Evolutionary conservation across 2,888 invertebrate species (phyloP).

Genomic region (Nasonovia ribisnigri): DNA sequence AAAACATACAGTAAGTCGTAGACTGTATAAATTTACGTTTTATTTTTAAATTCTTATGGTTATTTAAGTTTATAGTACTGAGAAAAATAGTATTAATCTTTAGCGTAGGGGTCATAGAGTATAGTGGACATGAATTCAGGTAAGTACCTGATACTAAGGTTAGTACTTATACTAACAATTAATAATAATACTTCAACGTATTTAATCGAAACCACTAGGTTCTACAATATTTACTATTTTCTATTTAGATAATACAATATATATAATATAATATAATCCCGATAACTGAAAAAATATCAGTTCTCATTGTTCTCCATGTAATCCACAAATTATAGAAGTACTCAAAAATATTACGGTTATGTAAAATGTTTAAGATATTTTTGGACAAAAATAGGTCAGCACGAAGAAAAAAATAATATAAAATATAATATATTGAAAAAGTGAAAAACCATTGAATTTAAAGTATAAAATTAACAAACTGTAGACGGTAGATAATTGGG

Average conservation of each 20-base stretch:
- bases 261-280: not conserved
- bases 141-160: too few species aligned
- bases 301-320: not conserved
- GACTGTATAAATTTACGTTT: not conserved
- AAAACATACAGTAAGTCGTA: not conserved
- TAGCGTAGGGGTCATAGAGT: not conserved
- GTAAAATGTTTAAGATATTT: not conserved
- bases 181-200: not conserved
- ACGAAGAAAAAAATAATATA: too few species aligned
- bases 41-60: not conserved
- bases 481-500: not conserved
- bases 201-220: not conserved
- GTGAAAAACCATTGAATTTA: too few species aligned
- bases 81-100: not conserved
- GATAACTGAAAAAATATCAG: not conserved
- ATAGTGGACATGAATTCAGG: not conserved
- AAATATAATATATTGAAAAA: too few species aligned
- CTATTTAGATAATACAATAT: not conserved
- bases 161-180: not conserved
- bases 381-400: too few species aligned
- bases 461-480: too few species aligned
- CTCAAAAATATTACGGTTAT: not conserved
- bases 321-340: not conserved
- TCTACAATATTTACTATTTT: not conserved
- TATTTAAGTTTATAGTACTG: conserved; percentile 12